Base-by-base conservation (phyloP, 1,140 invertebrate genomes). In the Argopecten irradians region DNA sequence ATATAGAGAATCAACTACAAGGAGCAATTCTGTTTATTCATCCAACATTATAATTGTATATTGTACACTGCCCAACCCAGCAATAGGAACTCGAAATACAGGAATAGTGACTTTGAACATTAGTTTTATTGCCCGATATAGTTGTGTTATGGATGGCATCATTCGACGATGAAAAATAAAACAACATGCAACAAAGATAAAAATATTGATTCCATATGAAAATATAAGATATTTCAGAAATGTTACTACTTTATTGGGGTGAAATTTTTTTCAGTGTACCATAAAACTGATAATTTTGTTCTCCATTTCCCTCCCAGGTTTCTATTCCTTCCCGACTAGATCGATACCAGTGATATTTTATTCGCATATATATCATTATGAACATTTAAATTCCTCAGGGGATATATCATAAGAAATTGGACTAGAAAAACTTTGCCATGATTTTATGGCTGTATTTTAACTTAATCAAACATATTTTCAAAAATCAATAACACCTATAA, bases 381-480 rank as follows among this genome's bases (percentile, higher is more conserved):
- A n/a, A n/a, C n/a, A 28, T 71, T n/a, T 71, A 28, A 28, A 71
- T n/a, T 28, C 55, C 7, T 71, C 1, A 28, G 55, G 22, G n/a
- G 28, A 71, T 16, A 28, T 71, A 16, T 28, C 1, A 46, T 14
- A 19, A 46, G 13, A 46, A 16, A 46, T 46, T n/a, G n/a, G n/a
- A n/a, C n/a, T 19, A 71, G 8, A 71, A 3, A 71, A 5, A 28
- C 55, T 16, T 28, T n/a, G 55, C 22, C 28, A 16, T 71, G n/a
- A 71, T 71, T 71, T 71, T 71, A 71, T n/a, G 22, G 28, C 55
- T 71, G 55, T 71, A 71, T 71, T 71, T 71, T 71, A 71, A 71
- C 28, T 0, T 28, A 71, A 71, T 71, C 55, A 71, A 28, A 28
- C 55, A 28, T 71, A 71, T 28, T 71, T n/a, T 71, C 55, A 16